Evolutionary conservation across 2,797 vertebrate species (phyloP), one percentile per base, ranked within the genome.

Genomic region (Enteromius paludinosus): DNA sequence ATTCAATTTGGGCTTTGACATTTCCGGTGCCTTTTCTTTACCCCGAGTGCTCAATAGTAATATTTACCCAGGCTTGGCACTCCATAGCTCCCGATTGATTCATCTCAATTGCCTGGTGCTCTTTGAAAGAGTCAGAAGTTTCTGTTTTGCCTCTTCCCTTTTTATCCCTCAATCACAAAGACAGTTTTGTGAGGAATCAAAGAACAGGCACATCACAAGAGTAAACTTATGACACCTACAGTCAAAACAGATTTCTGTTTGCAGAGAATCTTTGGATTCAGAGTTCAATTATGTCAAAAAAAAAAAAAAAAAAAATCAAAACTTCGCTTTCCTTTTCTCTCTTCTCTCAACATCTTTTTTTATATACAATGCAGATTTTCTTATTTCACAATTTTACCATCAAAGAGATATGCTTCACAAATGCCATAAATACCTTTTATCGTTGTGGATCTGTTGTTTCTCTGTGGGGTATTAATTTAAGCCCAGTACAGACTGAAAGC

Each of bases 131-230:
- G 76, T 78, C 59, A 28, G 81, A 83, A 33, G 73, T 74, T 80
- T 82, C 82, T 80, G 61, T 82, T 85, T 76, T 76, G 75, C 38
- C 54, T 84, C 80, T 83, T 89, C 78, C 79, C 28, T 33, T 86
- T 90, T 89, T 69, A 88, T 90, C 85, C 71, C 78, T 88, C 89
- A 90, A 87, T 87, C 87, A 87, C 77, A 85, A 86, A 76, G 71
- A 75, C 45, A 68, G 76, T 83, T 89, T 88, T 86, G 69, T 73
- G 84, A 61, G 79, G 72, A 87, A 87, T 87, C 82, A 90, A 87
- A 87, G 86, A 73, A 71, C 75, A 70, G 65, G 66, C 76, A 86
- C 82, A 85, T 87, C 86, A 88, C 80, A 80, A 82, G 82, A 83
- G 85, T 85, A 79, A 87, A 86, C 81, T 85, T 78, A 81, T 81